These are phyloP conservation scores for Microtus oregoni DNA, from an alignment of 2,113 vertebrate species.

Conservation along the genomic window DNA sequence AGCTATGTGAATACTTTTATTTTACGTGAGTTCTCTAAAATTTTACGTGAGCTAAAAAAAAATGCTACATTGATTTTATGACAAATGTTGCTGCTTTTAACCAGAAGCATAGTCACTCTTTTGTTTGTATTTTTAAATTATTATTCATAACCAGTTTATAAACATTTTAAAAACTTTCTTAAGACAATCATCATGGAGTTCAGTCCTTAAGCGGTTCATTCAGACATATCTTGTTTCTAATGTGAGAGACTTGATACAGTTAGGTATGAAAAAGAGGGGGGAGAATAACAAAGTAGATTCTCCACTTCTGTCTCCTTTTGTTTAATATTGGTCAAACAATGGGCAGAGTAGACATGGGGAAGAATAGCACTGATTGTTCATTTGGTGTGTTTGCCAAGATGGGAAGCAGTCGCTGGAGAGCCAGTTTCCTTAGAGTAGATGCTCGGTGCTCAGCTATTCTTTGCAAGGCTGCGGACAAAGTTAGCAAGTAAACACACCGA, in stretches of 20 bases:
- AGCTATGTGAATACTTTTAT: background rate
- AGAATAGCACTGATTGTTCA: background rate
- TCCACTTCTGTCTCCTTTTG: background rate
- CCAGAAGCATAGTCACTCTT: background rate
- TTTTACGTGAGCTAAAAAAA: background rate
- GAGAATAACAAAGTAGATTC: background rate
- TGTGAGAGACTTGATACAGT: background rate
- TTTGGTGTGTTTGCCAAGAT: background rate
- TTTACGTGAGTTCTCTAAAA: background rate
- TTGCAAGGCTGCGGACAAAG: background rate
- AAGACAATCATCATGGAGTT: background rate
- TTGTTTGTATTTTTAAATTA: background rate
- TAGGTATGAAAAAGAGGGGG: background rate
- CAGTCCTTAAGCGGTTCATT: background rate
- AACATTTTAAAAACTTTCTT: background rate
- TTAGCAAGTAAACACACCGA: background rate
- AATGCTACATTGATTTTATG: background rate
- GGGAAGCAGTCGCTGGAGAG: background rate
- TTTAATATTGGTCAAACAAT: slow-evolving; percentile 2
- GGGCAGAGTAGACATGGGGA: background rate
- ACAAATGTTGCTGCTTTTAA: background rate
- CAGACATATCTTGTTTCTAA: background rate
- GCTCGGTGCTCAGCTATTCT: background rate
- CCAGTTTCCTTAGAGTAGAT: background rate
- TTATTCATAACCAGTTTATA: background rate